Percentiles rank a stretch among this genome's conserved stretches.
Evolutionary conservation across 2,888 invertebrate genomes (phyloP).

Genomic region (Xestia c-nigrum): DNA sequence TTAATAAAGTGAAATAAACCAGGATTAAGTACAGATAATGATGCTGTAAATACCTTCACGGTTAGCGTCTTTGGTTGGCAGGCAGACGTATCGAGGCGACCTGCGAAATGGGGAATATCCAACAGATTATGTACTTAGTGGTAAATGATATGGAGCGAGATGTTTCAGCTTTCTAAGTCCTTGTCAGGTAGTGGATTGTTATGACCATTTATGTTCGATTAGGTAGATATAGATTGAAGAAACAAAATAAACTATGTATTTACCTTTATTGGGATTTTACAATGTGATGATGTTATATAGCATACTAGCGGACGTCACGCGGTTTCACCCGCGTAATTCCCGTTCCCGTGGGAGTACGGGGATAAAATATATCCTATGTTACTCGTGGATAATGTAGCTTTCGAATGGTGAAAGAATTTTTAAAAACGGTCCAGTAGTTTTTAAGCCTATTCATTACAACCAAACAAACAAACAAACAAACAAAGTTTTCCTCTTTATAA

Average conservation of each 20-base stretch:
- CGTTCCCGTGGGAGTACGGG: too few species aligned
- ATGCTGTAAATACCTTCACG: constrained; percentile 50
- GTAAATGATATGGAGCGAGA: constrained; percentile 22
- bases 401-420: too few species aligned
- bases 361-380: too few species aligned
- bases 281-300: background rate
- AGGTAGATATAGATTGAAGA: constrained; percentile 10
- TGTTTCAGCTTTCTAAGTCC: constrained; percentile 42
- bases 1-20: constrained; percentile 67
- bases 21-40: constrained; percentile 59
- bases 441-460: too few species aligned
- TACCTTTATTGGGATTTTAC: background rate
- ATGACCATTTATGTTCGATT: constrained; percentile 15
- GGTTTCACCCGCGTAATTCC: too few species aligned
- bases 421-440: too few species aligned
- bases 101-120: constrained; percentile 16
- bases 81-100: constrained; percentile 49
- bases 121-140: constrained; percentile 29
- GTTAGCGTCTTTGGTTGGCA: constrained; percentile 19
- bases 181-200: constrained; percentile 27
- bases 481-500: too few species aligned
- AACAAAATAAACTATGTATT: constrained; percentile 1
- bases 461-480: too few species aligned
- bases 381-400: too few species aligned
- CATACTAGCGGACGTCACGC: too few species aligned